Conservation (phyloP, 2,797 vertebrate species). For the Champsocephalus gunnari region DNA sequence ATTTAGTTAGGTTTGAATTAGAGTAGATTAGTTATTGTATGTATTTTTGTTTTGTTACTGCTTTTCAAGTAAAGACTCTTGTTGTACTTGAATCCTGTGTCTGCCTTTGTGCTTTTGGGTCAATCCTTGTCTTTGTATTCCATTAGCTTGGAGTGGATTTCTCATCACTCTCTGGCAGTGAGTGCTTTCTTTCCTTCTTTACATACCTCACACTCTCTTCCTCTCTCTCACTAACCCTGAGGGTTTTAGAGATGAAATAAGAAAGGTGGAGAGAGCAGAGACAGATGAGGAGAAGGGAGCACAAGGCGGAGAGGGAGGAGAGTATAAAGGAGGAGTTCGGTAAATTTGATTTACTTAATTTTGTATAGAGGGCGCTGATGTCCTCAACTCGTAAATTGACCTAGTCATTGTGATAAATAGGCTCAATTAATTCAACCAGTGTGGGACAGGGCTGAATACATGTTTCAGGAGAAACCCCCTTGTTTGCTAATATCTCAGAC, state of each 20-base stretch:
- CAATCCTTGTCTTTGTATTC: constrained; percentile 54
- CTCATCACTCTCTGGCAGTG: constrained; percentile 53
- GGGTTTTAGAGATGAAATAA: constrained; percentile 41
- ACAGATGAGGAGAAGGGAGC: constrained; percentile 7
- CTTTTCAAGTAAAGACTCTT: too few relatives aligned
- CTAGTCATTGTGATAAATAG: constrained; percentile 72
- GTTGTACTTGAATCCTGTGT: too few relatives aligned
- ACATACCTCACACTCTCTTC: constrained; percentile 14
- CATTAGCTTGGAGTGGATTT: constrained; percentile 66
- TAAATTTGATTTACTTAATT: constrained; percentile 62
- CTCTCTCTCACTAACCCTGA: constrained; percentile 1
- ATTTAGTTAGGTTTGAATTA: too few relatives aligned
- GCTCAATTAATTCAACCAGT: constrained; percentile 59
- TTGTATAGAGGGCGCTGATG: constrained; percentile 34
- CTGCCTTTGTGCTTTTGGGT: too few relatives aligned
- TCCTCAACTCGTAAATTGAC: constrained; percentile 71
- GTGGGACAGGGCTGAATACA: constrained; percentile 54
- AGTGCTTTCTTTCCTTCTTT: constrained; percentile 32
- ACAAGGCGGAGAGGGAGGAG: neutral
- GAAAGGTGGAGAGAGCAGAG: constrained; percentile 22
- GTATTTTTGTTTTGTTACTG: too few relatives aligned
- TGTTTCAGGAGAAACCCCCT: constrained; percentile 43
- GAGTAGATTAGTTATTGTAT: too few relatives aligned
- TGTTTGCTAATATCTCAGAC: constrained; percentile 49
- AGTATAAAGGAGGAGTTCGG: constrained; percentile 29